Conservation (phyloP, 2,113 vertebrate species). For the Helogale parvula region DNA sequence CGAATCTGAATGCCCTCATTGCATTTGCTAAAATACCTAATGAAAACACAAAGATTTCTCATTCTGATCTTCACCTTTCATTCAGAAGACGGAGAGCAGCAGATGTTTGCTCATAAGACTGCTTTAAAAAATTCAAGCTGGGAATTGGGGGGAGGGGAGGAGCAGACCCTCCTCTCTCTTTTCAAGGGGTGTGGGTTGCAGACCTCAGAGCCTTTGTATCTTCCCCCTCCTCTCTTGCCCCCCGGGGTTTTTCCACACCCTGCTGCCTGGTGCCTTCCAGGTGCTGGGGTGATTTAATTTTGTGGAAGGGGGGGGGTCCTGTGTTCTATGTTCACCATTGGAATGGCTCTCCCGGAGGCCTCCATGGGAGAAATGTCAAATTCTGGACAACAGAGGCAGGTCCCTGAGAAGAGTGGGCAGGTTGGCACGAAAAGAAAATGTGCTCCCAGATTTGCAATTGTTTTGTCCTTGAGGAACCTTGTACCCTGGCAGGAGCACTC, state of each 20-base stretch:
- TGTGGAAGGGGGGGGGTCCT: neutral
- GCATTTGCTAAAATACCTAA: conserved; percentile 84
- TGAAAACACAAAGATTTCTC: conserved; percentile 83
- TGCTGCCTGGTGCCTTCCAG: neutral
- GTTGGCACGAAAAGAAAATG: neutral
- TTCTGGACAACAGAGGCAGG: neutral
- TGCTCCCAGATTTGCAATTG: neutral
- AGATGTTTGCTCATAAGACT: conserved; percentile 78
- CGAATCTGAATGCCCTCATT: conserved; percentile 83
- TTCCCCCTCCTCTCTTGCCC: neutral
- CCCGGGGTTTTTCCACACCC: neutral
- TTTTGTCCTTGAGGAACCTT: neutral
- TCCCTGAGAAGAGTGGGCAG: neutral
- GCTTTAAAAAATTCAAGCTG: conserved; percentile 29
- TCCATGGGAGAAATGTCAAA: neutral
- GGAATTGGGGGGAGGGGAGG: neutral
- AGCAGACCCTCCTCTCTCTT: neutral
- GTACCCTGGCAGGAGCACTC: neutral
- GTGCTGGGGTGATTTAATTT: neutral
- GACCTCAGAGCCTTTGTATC: neutral
- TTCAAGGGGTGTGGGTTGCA: neutral
- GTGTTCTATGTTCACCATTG: neutral
- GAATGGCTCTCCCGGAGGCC: neutral
- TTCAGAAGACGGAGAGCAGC: conserved; percentile 53
- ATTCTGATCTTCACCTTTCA: conserved; percentile 76